A percentile compares a stretch with the other conserved stretches of the same genome.
Evolutionary conservation across 2,888 invertebrate species (phyloP).

Genomic region (Calameuta pallipes): DNA sequence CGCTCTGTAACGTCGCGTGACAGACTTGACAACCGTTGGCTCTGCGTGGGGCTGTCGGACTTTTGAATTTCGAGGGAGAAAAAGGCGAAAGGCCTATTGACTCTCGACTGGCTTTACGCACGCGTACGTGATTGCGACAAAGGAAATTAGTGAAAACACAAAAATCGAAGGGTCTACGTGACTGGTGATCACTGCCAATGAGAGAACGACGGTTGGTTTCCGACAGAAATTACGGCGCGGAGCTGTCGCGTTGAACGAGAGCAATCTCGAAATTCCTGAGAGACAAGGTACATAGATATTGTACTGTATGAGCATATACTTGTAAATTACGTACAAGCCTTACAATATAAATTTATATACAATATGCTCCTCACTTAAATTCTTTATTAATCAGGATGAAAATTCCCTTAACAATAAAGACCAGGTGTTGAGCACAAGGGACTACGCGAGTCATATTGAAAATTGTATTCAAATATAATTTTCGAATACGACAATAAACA

Average conservation of each 20-base stretch:
- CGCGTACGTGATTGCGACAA: background rate
- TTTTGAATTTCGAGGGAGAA: background rate
- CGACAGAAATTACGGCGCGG: background rate
- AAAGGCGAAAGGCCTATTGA: background rate
- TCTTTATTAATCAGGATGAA: background rate
- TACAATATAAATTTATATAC: too few relatives aligned
- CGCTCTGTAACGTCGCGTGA: background rate
- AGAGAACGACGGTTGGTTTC: background rate
- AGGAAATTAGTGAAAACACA: background rate
- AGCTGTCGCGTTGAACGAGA: too few relatives aligned
- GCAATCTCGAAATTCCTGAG: background rate
- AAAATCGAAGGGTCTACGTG: background rate
- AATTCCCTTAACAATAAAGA: background rate
- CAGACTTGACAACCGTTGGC: background rate
- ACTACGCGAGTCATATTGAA: background rate
- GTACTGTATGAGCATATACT: background rate
- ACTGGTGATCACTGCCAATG: background rate
- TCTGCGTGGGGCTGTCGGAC: background rate
- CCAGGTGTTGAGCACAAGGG: background rate
- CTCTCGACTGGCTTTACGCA: background rate
- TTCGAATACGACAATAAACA: background rate
- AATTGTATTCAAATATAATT: background rate
- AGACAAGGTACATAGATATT: background rate
- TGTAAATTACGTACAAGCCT: background rate
- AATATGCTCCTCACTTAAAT: background rate